Percentiles rank a stretch among this genome's conserved stretches.
These are phyloP conservation scores for Laticauda colubrina DNA, from an alignment of 2,113 vertebrate species.

Conservation along the genomic window DNA sequence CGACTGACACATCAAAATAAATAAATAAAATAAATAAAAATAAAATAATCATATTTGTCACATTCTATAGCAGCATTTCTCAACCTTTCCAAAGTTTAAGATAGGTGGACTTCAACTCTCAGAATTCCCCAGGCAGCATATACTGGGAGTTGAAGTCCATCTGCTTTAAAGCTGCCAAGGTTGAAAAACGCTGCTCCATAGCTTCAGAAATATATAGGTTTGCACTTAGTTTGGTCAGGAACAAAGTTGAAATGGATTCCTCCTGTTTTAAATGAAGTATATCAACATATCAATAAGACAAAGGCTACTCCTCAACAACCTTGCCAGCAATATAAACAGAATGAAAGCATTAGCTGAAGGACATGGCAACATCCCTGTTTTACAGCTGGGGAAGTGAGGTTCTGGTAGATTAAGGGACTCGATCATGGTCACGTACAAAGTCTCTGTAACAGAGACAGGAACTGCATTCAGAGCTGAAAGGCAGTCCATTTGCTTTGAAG, in stretches of 20 bases:
- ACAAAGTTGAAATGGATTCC: neutral
- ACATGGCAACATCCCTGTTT: neutral
- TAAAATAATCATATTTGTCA: neutral
- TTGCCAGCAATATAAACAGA: neutral
- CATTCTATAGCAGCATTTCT: neutral
- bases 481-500: conserved; percentile 16
- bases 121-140: neutral
- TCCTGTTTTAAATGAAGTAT: neutral
- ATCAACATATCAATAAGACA: neutral
- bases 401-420: neutral
- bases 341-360: neutral
- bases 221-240: neutral
- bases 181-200: neutral
- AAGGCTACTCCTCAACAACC: neutral
- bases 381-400: neutral
- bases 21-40: too few relatives aligned
- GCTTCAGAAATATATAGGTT: neutral
- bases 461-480: neutral
- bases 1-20: too few relatives aligned
- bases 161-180: neutral
- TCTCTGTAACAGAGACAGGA: neutral
- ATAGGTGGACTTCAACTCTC: neutral
- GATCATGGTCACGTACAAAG: neutral
- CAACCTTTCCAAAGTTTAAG: neutral
- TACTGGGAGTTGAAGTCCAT: neutral